Evolutionary conservation across 1,140 invertebrate genomes (phyloP).

Genomic region (Procambarus clarkii): DNA sequence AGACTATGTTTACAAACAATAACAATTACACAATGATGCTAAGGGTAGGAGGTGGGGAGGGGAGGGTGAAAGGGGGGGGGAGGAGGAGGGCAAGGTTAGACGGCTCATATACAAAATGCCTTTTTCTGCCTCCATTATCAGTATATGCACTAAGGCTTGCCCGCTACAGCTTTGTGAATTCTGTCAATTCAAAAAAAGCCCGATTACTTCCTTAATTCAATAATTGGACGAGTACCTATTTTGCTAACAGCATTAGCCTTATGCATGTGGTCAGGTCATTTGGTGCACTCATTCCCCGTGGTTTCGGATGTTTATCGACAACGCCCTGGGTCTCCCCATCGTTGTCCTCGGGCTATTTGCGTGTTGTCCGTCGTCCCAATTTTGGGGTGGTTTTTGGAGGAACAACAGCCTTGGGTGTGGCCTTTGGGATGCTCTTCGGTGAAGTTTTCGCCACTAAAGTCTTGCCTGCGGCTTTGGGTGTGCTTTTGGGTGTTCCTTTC

Average conservation of each 20-base stretch:
- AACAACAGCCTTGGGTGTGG: slow-evolving; percentile 18
- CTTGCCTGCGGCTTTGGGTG: not conserved
- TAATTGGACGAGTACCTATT: slow-evolving; percentile 52
- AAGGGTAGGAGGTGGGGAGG: not conserved
- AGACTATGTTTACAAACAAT: slow-evolving; percentile 8
- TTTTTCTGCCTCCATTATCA: slow-evolving; percentile 1
- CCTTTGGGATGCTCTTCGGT: not conserved
- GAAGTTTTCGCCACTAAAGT: not conserved
- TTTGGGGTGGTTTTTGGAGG: slow-evolving; percentile 40
- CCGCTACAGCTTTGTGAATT: not conserved
- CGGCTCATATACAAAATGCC: slow-evolving; percentile 31
- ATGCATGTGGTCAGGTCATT: slow-evolving; percentile 56
- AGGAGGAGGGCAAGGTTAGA: not conserved
- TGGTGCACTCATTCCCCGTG: slow-evolving; percentile 19
- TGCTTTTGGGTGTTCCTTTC: slow-evolving; percentile 6
- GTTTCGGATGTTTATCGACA: not conserved
- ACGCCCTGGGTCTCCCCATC: not conserved
- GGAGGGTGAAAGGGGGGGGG: not conserved
- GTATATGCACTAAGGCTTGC: slow-evolving; percentile 34
- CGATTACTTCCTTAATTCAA: slow-evolving; percentile 23
- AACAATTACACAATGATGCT: slow-evolving; percentile 3
- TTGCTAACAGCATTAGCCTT: slow-evolving; percentile 40
- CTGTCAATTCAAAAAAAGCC: not conserved
- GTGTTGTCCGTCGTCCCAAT: slow-evolving; percentile 21
- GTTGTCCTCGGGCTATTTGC: slow-evolving; percentile 50